Percentiles rank a stretch among this genome's conserved stretches.
phyloP scores from a whole-genome alignment of 2,113 vertebrate species.

The Alaudala cheleensis region DNA sequence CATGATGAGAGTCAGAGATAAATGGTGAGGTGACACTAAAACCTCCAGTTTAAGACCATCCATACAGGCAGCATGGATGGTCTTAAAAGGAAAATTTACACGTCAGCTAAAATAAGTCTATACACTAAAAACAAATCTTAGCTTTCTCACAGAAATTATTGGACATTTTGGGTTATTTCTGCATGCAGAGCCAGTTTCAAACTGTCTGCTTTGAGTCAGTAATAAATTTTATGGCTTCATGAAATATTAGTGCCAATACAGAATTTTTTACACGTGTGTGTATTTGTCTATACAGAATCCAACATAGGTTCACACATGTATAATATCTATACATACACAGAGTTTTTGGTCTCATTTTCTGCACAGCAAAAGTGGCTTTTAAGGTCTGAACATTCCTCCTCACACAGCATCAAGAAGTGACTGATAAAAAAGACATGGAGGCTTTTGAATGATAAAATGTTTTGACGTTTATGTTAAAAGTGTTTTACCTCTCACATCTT shows the following conservation, averaged over 20 bases:
- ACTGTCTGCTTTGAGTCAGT: slow-evolving; percentile 61
- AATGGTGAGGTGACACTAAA: neutral
- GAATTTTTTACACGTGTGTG: neutral
- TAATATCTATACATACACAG: fast-evolving
- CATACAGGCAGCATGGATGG: neutral
- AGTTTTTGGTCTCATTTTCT: slow-evolving; percentile 27
- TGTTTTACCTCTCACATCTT: slow-evolving; percentile 27
- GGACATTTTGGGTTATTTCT: slow-evolving; percentile 19
- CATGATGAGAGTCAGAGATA: neutral
- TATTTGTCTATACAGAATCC: neutral
- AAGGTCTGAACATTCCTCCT: slow-evolving; percentile 3
- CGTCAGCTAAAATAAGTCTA: neutral
- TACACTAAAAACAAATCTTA: neutral
- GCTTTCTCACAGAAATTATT: neutral
- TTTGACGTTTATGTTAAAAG: neutral
- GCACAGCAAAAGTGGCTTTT: slow-evolving; percentile 37
- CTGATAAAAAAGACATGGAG: neutral
- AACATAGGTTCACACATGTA: fast-evolving
- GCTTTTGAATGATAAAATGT: neutral
- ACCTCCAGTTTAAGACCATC: neutral
- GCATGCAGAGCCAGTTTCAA: slow-evolving; percentile 54
- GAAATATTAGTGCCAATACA: slow-evolving; percentile 10
- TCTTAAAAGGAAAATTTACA: neutral
- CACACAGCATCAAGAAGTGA: neutral
- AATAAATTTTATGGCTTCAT: neutral